phyloP scores from a whole-genome alignment of 2,113 vertebrate species.

The Danio rerio region GRCz12tu NC_133187.1:42720501-42721000 shows the following conservation, averaged over 20 bases:
- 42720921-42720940: constrained; percentile 78
- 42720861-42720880: constrained; percentile 85
- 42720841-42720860: constrained; percentile 73
- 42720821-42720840: constrained; percentile 70
- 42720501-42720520: too few relatives aligned
- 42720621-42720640: too few relatives aligned
- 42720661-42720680: neutral
- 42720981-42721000: constrained; percentile 26
- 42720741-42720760: constrained; percentile 5
- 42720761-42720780: constrained; percentile 54
- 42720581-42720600: too few relatives aligned
- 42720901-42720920: constrained; percentile 72
- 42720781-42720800: constrained; percentile 55
- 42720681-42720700: neutral
- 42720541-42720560: too few relatives aligned
- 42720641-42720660: too few relatives aligned
- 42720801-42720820: constrained; percentile 74
- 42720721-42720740: neutral
- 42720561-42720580: too few relatives aligned
- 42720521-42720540: too few relatives aligned
- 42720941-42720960: constrained; percentile 61
- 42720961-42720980: constrained; percentile 56
- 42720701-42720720: neutral
- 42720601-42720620: too few relatives aligned
- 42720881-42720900: constrained; percentile 81